A percentile compares a stretch with the other conserved stretches of the same genome.
Evolutionary conservation across 1,140 invertebrate genomes (phyloP).

Genomic region (Sycobia sp.): DNA sequence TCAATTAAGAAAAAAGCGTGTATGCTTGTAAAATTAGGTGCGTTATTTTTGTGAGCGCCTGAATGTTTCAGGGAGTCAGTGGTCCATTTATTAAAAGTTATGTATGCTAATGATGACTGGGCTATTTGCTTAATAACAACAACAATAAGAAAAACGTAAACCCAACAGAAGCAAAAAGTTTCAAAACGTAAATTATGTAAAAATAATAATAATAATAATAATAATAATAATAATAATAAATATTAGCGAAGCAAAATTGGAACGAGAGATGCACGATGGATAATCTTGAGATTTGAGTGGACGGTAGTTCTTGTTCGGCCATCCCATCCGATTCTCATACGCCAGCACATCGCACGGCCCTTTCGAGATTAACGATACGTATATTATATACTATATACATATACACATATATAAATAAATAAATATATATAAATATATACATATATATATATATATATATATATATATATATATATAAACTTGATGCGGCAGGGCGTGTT

Average conservation of each 20-base stretch:
- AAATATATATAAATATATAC: no score
- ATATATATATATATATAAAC: no score
- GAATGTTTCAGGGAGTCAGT: slow-evolving; percentile 33
- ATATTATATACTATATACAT: no score
- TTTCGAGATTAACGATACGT: no score
- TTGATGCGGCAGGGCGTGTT: slow-evolving; percentile 4
- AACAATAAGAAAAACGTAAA: no score
- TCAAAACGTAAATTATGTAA: neutral
- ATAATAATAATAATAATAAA: neutral
- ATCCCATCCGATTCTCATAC: slow-evolving; percentile 43
- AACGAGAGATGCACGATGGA: neutral
- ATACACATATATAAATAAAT: no score
- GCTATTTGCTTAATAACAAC: slow-evolving; percentile 5
- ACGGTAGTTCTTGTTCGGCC: slow-evolving; percentile 48
- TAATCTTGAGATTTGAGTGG: slow-evolving; percentile 23
- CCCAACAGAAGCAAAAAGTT: no score
- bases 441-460: no score
- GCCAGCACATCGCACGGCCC: slow-evolving; percentile 8
- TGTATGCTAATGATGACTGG: slow-evolving; percentile 22
- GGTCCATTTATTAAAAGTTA: slow-evolving; percentile 17
- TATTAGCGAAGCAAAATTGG: slow-evolving; percentile 1
- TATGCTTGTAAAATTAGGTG: slow-evolving; percentile 26
- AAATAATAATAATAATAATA: neutral
- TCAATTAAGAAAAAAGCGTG: slow-evolving; percentile 10
- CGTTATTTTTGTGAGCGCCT: slow-evolving; percentile 35